Conservation (phyloP, 1,140 invertebrate species). For the Patella vulgata region DNA sequence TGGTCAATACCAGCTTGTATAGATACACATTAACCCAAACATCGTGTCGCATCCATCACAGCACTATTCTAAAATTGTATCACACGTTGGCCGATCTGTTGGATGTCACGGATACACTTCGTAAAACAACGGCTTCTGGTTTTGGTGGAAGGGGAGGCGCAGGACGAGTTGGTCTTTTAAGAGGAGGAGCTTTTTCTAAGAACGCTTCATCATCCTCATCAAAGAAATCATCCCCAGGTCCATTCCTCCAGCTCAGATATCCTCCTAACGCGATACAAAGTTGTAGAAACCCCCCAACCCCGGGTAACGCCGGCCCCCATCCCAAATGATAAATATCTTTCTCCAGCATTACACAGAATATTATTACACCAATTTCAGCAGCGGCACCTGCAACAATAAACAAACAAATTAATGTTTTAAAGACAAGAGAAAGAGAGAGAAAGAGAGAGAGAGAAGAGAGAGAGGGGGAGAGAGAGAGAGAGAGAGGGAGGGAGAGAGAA, state of each 20-base stretch:
- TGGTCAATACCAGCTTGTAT: too few relatives aligned
- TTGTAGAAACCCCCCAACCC: slow-evolving; percentile 28
- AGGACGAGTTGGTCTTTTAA: too few relatives aligned
- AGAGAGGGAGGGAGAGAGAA: slow-evolving; percentile 2
- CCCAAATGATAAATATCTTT: slow-evolving; percentile 24
- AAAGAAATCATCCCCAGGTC: too few relatives aligned
- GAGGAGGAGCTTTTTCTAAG: too few relatives aligned
- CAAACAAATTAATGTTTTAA: background rate
- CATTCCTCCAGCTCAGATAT: background rate
- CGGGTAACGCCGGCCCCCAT: slow-evolving; percentile 36
- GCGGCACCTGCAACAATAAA: slow-evolving; percentile 20
- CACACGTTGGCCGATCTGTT: too few relatives aligned
- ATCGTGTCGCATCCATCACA: too few relatives aligned
- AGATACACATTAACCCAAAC: too few relatives aligned
- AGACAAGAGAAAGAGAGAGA: background rate
- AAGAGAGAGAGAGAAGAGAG: background rate
- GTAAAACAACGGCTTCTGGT: too few relatives aligned
- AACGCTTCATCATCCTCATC: too few relatives aligned
- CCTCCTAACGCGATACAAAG: slow-evolving; percentile 26
- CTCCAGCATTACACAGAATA: slow-evolving; percentile 36
- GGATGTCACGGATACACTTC: too few relatives aligned
- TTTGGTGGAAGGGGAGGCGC: too few relatives aligned
- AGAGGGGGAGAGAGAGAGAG: slow-evolving; percentile 2
- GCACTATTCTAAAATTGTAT: too few relatives aligned
- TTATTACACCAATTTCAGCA: slow-evolving; percentile 25